A percentile compares a stretch with the other conserved stretches of the same genome.
phyloP scores from a whole-genome alignment of 53 echinoderm and acorn worm species.

The Antedon mediterranea region DNA sequence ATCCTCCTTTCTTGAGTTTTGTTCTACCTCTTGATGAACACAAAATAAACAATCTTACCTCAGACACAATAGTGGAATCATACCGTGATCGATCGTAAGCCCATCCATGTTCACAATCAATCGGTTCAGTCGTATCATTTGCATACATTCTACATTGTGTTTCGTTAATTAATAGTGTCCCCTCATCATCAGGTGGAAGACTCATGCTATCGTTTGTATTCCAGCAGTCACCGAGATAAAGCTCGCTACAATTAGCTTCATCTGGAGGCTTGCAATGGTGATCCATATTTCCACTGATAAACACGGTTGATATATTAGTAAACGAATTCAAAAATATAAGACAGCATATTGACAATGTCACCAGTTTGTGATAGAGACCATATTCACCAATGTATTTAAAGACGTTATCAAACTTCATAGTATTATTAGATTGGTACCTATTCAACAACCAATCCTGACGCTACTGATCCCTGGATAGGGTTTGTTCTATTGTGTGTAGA shows the following conservation, averaged over 20 bases:
- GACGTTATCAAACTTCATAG: background rate
- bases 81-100: background rate
- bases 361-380: background rate
- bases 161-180: background rate
- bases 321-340: background rate
- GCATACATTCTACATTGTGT: background rate
- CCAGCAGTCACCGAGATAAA: background rate
- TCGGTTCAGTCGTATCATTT: background rate
- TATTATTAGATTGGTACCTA: no score
- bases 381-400: background rate
- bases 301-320: background rate
- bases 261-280: background rate
- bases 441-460: no score
- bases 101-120: background rate
- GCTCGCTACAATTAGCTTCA: background rate
- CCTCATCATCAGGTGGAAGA: background rate
- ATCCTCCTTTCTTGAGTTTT: no score
- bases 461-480: no score
- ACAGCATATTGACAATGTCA: background rate
- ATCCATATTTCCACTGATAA: background rate
- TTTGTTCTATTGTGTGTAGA: no score
- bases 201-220: background rate
- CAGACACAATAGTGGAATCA: background rate
- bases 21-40: no score
- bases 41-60: background rate